phyloP scores from a whole-genome alignment of 2,797 vertebrate species.

The Bradypodion ventrale region DNA sequence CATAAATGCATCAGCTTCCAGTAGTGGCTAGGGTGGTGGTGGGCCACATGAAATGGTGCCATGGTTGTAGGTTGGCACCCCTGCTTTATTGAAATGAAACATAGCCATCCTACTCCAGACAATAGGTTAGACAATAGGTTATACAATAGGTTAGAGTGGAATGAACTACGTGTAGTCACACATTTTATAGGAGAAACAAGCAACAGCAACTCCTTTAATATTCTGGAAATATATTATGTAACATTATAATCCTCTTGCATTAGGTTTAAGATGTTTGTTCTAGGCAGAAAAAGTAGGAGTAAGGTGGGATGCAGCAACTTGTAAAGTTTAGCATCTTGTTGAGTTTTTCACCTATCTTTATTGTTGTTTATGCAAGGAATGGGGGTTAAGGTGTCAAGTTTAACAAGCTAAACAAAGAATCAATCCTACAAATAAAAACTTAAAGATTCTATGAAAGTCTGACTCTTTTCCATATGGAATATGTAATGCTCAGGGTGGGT shows the following conservation, averaged over 20 bases:
- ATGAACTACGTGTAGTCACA: background rate
- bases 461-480: conserved; percentile 14
- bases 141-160: background rate
- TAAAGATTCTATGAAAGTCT: conserved; percentile 8
- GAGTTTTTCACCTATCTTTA: background rate
- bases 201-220: accelerated
- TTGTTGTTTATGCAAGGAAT: background rate
- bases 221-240: background rate
- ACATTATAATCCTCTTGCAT: background rate
- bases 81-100: background rate
- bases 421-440: conserved; percentile 45
- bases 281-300: no score
- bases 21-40: no score
- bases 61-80: no score
- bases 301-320: background rate
- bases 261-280: background rate
- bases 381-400: conserved; percentile 1
- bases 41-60: no score
- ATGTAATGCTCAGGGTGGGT: conserved; percentile 22
- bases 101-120: background rate
- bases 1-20: no score
- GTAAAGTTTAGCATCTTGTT: background rate
- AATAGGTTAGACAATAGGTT: background rate
- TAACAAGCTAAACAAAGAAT: conserved; percentile 28
- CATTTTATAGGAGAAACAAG: background rate